Conservation (phyloP, 2,888 invertebrate species). For the Diplazon laetatorius region DNA sequence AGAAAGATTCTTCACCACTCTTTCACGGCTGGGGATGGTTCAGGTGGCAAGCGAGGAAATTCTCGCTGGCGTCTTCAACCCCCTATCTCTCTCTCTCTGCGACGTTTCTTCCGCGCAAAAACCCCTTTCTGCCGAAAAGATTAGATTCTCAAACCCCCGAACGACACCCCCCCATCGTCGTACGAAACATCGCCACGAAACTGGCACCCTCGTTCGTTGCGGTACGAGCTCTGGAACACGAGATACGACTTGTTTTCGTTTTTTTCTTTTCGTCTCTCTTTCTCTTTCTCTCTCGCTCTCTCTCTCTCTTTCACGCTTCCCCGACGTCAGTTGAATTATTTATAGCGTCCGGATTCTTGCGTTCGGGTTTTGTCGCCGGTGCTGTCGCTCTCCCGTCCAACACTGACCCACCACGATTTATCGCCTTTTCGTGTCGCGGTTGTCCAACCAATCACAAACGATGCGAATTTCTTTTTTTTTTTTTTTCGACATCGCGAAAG, state of each 20-base stretch:
- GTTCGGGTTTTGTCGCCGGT: slow-evolving; percentile 60
- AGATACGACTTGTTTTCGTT: slow-evolving; percentile 31
- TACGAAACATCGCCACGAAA: slow-evolving; percentile 26
- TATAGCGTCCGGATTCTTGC: slow-evolving; percentile 74
- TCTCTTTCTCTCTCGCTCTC: too few relatives aligned
- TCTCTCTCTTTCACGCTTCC: slow-evolving; percentile 38
- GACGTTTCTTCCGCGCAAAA: slow-evolving; percentile 60
- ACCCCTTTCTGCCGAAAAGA: slow-evolving; percentile 73
- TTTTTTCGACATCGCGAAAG: too few relatives aligned
- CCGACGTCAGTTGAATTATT: slow-evolving; percentile 76
- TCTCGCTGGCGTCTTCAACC: slow-evolving; percentile 28
- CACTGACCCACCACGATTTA: slow-evolving; percentile 60
- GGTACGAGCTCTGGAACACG: slow-evolving; percentile 6
- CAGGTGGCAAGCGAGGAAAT: slow-evolving; percentile 60
- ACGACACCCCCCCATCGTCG: slow-evolving; percentile 13
- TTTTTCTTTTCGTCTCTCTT: too few relatives aligned
- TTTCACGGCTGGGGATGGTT: slow-evolving; percentile 44
- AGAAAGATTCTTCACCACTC: slow-evolving; percentile 66
- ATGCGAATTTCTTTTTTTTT: neutral
- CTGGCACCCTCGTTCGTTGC: neutral
- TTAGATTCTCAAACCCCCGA: slow-evolving; percentile 73
- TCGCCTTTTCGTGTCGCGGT: slow-evolving; percentile 33
- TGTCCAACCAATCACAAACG: slow-evolving; percentile 11
- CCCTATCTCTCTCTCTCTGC: slow-evolving; percentile 12
- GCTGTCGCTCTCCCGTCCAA: slow-evolving; percentile 29